Percentiles rank a stretch among this genome's conserved stretches.
These are phyloP conservation scores for Latrodectus elegans DNA, from an alignment of 2,888 invertebrate genomes.

Conservation along the genomic window DNA sequence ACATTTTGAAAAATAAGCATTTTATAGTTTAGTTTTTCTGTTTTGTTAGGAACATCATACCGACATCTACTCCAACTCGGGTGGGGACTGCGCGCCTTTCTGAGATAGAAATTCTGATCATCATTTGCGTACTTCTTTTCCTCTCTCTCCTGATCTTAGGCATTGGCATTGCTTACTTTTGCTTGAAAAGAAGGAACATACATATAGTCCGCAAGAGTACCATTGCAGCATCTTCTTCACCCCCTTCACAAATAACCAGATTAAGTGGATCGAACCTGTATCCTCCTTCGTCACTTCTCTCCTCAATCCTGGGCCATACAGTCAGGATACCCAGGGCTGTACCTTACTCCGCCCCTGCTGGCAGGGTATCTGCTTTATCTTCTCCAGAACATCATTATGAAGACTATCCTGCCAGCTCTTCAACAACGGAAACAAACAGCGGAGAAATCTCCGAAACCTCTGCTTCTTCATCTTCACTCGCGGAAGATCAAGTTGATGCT, in stretches of 20 bases:
- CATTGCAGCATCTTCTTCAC: constrained; percentile 78
- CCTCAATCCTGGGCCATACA: constrained; percentile 79
- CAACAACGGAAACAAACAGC: constrained; percentile 15
- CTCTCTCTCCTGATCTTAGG: constrained; percentile 89
- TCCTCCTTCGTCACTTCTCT: constrained; percentile 23
- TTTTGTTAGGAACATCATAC: constrained; percentile 27
- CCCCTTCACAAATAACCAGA: constrained; percentile 85
- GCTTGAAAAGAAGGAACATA: constrained; percentile 86
- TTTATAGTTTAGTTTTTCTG: not conserved
- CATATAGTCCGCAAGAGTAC: constrained; percentile 86
- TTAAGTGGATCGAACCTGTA: constrained; percentile 84
- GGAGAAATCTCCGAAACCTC: constrained; percentile 31
- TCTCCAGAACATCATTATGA: constrained; percentile 31
- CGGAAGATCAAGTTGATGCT: constrained; percentile 30
- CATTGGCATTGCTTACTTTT: constrained; percentile 92
- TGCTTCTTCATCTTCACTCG: constrained; percentile 23
- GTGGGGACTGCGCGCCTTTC: constrained; percentile 81
- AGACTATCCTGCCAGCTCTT: constrained; percentile 24
- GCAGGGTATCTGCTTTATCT: constrained; percentile 2
- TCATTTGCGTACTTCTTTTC: constrained; percentile 93
- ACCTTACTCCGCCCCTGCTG: constrained; percentile 80
- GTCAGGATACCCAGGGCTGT: constrained; percentile 92
- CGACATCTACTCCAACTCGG: constrained; percentile 70
- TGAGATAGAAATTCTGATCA: constrained; percentile 84
- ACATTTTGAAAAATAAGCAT: too few species aligned